Percentiles rank a stretch among this genome's conserved stretches.
Evolutionary conservation across 2,113 vertebrate species (phyloP).

Genomic region (Chionomys nivalis): DNA sequence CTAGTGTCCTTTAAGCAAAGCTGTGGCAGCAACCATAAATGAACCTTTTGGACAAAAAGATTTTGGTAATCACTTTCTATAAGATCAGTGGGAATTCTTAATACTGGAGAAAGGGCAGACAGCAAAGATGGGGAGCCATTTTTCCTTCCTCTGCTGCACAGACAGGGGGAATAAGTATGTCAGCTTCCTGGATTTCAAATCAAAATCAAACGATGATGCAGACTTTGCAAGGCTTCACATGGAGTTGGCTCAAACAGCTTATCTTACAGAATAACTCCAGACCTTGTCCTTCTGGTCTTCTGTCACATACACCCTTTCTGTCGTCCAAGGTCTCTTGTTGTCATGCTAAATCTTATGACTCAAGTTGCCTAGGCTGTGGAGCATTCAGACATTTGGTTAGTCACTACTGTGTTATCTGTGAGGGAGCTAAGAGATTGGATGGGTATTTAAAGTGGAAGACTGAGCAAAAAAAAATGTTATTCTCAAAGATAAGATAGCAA

Average conservation of each 20-base stretch:
- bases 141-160: not conserved
- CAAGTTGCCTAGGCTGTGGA: not conserved
- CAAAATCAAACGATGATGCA: not conserved
- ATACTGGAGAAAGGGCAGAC: not conserved
- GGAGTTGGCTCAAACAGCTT: not conserved
- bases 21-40: not conserved
- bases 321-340: not conserved
- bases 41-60: not conserved
- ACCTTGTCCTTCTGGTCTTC: not conserved
- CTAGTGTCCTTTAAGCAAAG: not conserved
- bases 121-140: not conserved
- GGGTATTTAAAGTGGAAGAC: not conserved
- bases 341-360: not conserved
- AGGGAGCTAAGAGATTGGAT: not conserved
- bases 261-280: not conserved
- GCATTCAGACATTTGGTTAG: not conserved
- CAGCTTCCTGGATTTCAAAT: not conserved
- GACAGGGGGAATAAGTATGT: not conserved
- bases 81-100: not conserved
- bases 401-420: not conserved
- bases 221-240: not conserved
- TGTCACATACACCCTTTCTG: rapidly evolving
- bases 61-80: rapidly evolving
- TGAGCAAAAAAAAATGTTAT: not conserved
- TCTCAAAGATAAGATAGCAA: not conserved